Base-by-base conservation (phyloP, 2,113 vertebrate genomes). In the Callopanchax toddi region DNA sequence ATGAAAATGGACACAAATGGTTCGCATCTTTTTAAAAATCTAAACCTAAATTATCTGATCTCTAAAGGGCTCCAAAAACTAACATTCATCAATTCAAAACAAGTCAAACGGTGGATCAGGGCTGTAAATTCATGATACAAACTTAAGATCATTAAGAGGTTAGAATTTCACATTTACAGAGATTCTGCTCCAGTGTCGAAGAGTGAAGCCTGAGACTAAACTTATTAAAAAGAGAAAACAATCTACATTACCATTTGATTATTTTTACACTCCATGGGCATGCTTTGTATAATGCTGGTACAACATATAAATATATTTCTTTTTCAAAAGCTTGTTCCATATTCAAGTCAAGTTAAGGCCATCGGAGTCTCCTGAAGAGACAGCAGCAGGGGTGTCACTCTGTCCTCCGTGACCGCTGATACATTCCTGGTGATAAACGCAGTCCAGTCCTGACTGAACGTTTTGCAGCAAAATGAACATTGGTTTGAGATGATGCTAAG, bases 271-370 rank as follows among this genome's bases (percentile, higher is more conserved):
- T 36, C 83, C 65, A 25, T 37, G 55, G 23, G 73, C 81, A 60
- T 91, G 88, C 64, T 86, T 82, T 26, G 75, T 83, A 40, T 86
- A 89, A 77, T 90, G 87, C 84, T 91, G 86, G 80, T 92, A 90
- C 67, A 92, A 78, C 60, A 89, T 84, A 2, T 51, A 67, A 72
- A 91, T 84, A 45, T 83, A 56, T 79, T n/a, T n/a, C n/a, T n/a
- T n/a, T n/a, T n/a, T n/a, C n/a, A n/a, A n/a, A 91, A 89, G 65
- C 79, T 79, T 74, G 80, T 74, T 71, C 90, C 87, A 84, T 89
- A 91, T 86, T 93, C 89, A 55, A 83, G 79, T 66, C 89, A 91
- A 16, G 75, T 84, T 51, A n/a, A 67, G 77, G 69, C 70, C 60
- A 59, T 59, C n/a, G n/a, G n/a, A n/a, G n/a, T n/a, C n/a, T n/a